These are phyloP conservation scores for Myzus persicae DNA, from an alignment of 1,140 invertebrate genomes.

Conservation along the genomic window DNA sequence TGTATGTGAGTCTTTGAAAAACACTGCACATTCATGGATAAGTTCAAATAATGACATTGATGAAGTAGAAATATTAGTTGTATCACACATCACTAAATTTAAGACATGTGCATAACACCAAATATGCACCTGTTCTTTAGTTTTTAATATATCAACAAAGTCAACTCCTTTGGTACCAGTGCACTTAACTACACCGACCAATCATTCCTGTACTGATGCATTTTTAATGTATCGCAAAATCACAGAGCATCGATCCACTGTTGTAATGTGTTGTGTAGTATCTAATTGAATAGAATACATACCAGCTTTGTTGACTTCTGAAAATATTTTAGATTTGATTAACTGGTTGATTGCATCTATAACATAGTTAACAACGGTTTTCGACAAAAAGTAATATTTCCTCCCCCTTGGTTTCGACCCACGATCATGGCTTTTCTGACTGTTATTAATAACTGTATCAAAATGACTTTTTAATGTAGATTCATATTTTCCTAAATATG, in stretches of 20 bases:
- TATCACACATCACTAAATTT: too few species aligned
- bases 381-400: slow-evolving; percentile 29
- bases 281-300: slow-evolving; percentile 60
- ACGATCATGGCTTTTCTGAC: not conserved
- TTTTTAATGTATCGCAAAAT: slow-evolving; percentile 26
- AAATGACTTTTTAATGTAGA: slow-evolving; percentile 33
- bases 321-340: slow-evolving; percentile 27
- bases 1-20: too few species aligned
- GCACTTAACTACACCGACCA: slow-evolving; percentile 31
- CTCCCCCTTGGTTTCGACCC: slow-evolving; percentile 3
- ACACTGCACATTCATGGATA: too few species aligned
- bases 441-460: slow-evolving; percentile 23
- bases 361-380: slow-evolving; percentile 27
- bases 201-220: slow-evolving; percentile 20
- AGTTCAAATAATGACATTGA: too few species aligned
- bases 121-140: too few species aligned
- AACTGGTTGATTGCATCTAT: slow-evolving; percentile 30
- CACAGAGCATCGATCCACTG: not conserved
- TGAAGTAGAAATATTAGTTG: too few species aligned
- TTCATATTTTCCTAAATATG: slow-evolving; percentile 24
- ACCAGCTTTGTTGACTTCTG: slow-evolving; percentile 27
- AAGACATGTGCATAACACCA: too few species aligned
- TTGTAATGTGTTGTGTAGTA: slow-evolving; percentile 60
- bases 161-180: slow-evolving; percentile 20
- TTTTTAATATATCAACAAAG: not conserved